Base-by-base conservation (phyloP, 2,113 vertebrate species). In the Serilophus lunatus region DNA sequence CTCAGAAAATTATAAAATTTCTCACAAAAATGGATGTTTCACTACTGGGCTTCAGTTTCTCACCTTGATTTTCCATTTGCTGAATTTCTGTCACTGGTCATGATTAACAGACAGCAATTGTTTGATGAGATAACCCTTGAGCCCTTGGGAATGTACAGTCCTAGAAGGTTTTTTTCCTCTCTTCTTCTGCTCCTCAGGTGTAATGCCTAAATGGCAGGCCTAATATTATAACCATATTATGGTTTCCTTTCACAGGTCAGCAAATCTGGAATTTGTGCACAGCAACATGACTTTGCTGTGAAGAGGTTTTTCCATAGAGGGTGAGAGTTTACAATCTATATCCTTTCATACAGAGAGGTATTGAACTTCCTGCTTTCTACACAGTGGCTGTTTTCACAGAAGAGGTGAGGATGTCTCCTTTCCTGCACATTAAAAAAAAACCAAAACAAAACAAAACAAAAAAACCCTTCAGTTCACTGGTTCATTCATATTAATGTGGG, bases 391-490 rank as follows among this genome's bases (percentile, higher is more conserved):
- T 19, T 88, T 70, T 49, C 25, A 54, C 23, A 70, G 26, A 24
- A 60, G 13, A 47, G 10, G 23, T 42, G 13, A 80, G 4, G 17
- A 51, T 45, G 36, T 36, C 26, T 64, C 22, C 20, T 47, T 69
- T 88, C 12, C 23, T 1, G 0, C 7, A n/a, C 6, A 44, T 49
- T 66, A 9, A 5, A 8, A 17, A 42, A 42, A 14, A n/a, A n/a
- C n/a, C n/a, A n/a, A n/a, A n/a, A n/a, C n/a, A n/a, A n/a, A n/a
- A n/a, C n/a, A n/a, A 24, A 40, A 64, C 31, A 42, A 35, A 42
- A 33, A 47, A 26, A 18, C 8, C 22, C 36, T 75, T 82, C 19
- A 59, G 23, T 59, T 40, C 17, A 53, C 22, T 59, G n/a, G 7
- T 53, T 83, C 47, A 4, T 80, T 75, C 28, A 38, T 76, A 64